These are phyloP conservation scores for Latheticus oryzae DNA, from an alignment of 2,888 invertebrate genomes.

Conservation along the genomic window DNA sequence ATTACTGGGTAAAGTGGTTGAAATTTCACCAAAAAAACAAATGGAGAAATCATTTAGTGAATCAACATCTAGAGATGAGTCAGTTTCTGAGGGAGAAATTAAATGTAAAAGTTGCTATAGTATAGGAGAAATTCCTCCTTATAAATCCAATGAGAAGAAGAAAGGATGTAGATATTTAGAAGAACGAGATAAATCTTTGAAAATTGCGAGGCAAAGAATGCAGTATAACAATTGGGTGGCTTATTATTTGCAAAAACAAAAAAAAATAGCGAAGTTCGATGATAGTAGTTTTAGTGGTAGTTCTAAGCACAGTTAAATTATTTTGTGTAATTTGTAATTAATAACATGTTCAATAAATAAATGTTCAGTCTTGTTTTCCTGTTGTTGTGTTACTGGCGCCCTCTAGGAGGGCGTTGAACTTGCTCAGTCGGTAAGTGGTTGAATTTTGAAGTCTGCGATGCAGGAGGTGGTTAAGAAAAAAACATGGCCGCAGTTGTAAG, in stretches of 20 bases:
- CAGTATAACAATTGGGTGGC: constrained; percentile 59
- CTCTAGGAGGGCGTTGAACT: constrained; percentile 33
- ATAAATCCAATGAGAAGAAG: constrained; percentile 14
- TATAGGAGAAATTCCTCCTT: constrained; percentile 57
- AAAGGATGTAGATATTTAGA: constrained; percentile 28
- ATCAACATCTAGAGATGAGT: constrained; percentile 35
- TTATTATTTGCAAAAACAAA: constrained; percentile 50
- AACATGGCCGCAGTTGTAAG: constrained; percentile 49
- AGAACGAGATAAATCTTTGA: constrained; percentile 35
- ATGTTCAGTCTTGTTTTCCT: neutral
- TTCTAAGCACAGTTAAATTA: constrained; percentile 10
- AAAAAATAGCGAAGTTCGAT: constrained; percentile 28
- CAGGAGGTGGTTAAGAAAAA: constrained; percentile 51
- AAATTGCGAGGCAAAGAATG: constrained; percentile 49
- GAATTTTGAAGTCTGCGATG: constrained; percentile 32
- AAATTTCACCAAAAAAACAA: constrained; percentile 2
- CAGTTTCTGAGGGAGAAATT: constrained; percentile 55
- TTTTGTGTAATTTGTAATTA: neutral
- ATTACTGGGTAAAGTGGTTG: constrained; percentile 9
- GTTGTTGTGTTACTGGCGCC: neutral
- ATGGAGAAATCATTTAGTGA: constrained; percentile 8
- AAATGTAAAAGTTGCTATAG: constrained; percentile 52
- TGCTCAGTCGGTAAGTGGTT: constrained; percentile 32
- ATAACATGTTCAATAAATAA: constrained; percentile 3
- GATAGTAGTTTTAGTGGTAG: constrained; percentile 39